Evolutionary conservation across 2,888 invertebrate species (phyloP).

Genomic region (Pyrocoelia pectoralis): DNA sequence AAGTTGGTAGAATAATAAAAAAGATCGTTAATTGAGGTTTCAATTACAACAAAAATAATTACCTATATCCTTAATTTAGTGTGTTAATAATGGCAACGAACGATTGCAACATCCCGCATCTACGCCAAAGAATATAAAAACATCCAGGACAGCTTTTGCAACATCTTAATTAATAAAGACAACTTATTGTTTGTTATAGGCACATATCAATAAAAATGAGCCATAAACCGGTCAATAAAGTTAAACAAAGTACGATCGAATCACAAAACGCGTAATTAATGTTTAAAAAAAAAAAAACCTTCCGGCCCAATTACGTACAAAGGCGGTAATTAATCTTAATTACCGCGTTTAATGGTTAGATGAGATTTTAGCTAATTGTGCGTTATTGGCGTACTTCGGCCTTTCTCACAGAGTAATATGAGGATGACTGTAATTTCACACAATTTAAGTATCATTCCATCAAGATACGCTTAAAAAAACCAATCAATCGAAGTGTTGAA

Average conservation of each 20-base stretch:
- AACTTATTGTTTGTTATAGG: background rate
- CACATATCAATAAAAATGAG: background rate
- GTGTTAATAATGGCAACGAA: too few species aligned
- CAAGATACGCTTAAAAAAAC: conserved; percentile 39
- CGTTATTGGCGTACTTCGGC: too few species aligned
- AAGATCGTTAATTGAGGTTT: background rate
- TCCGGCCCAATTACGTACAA: background rate
- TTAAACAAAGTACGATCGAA: background rate
- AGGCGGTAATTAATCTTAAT: background rate
- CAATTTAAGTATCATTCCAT: conserved; percentile 48
- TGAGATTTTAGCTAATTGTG: background rate
- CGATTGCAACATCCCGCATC: too few species aligned
- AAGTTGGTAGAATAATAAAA: background rate
- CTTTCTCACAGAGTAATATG: conserved; percentile 2
- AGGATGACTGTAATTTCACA: conserved; percentile 47
- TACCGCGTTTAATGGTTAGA: background rate
- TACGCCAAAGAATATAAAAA: too few species aligned
- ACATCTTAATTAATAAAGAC: conserved; percentile 2
- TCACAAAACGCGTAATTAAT: background rate
- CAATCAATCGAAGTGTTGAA: conserved; percentile 45
- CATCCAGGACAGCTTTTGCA: background rate
- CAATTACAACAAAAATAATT: background rate
- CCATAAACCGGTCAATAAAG: background rate
- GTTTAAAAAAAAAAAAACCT: background rate
- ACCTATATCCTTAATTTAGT: background rate